These are phyloP conservation scores for Platyscapa corneri DNA, from an alignment of 1,140 invertebrate genomes.

Conservation along the genomic window DNA sequence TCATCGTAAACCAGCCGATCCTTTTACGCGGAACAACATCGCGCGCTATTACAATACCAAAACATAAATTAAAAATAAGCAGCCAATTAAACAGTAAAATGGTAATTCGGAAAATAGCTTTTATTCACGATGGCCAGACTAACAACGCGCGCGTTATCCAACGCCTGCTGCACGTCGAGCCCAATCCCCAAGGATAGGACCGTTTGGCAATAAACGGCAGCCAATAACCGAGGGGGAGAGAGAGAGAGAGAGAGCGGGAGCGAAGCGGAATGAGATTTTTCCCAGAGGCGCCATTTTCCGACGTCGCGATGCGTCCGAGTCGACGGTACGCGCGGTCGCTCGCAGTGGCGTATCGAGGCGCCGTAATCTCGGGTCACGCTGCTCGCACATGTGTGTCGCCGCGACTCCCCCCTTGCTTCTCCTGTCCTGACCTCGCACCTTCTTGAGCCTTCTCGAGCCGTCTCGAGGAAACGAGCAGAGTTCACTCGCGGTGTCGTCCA, in stretches of 20 bases:
- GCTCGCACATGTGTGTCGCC: conserved; percentile 68
- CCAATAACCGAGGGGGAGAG: too few relatives aligned
- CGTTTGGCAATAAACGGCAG: not conserved
- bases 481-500: not conserved
- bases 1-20: not conserved
- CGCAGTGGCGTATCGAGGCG: not conserved
- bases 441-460: conserved; percentile 52
- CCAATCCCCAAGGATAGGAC: not conserved
- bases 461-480: not conserved
- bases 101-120: not conserved
- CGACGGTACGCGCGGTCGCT: not conserved
- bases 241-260: not conserved
- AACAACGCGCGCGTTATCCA: conserved; percentile 11
- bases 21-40: not conserved
- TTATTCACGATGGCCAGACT: not conserved
- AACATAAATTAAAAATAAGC: not conserved
- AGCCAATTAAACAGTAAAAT: conserved; percentile 21
- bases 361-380: conserved; percentile 68
- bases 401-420: too few relatives aligned
- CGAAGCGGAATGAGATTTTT: not conserved
- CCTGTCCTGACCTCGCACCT: conserved; percentile 36
- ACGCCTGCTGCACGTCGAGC: not conserved
- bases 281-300: conserved; percentile 26
- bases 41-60: not conserved
- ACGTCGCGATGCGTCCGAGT: conserved; percentile 57